These are phyloP conservation scores for Dicaeum eximium DNA, from an alignment of 2,113 vertebrate genomes.

Conservation along the genomic window DNA sequence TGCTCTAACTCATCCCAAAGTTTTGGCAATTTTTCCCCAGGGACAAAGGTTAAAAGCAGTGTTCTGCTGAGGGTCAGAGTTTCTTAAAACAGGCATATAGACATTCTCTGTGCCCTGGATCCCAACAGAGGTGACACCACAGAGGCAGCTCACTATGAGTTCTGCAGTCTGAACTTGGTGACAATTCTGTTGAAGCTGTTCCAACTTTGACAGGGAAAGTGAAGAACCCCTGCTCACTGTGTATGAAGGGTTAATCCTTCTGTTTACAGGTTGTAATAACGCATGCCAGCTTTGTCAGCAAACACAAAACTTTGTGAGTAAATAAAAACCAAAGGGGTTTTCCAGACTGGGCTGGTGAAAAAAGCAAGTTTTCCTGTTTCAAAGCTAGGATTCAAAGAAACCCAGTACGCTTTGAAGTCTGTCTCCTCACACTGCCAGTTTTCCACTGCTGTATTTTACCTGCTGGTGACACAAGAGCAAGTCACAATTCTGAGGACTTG, in stretches of 20 bases:
- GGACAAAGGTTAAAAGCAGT: too few relatives aligned
- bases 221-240: neutral
- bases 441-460: neutral
- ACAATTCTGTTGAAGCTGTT: neutral
- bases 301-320: neutral
- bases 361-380: neutral
- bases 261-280: neutral
- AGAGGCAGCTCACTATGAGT: neutral
- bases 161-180: neutral
- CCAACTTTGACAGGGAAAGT: neutral
- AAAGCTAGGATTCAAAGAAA: neutral
- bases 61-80: too few relatives aligned
- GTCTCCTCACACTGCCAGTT: neutral
- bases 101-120: too few relatives aligned
- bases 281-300: neutral
- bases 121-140: neutral
- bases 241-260: neutral
- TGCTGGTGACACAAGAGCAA: neutral
- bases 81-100: too few relatives aligned
- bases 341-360: neutral
- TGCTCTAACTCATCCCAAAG: too few relatives aligned
- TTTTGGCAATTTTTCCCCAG: too few relatives aligned
- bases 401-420: neutral
- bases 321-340: neutral
- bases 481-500: neutral